Evolutionary conservation across 2,113 vertebrate genomes (phyloP), one percentile per base, ranked within the genome.

Genomic region (Picathartes gymnocephalus): DNA sequence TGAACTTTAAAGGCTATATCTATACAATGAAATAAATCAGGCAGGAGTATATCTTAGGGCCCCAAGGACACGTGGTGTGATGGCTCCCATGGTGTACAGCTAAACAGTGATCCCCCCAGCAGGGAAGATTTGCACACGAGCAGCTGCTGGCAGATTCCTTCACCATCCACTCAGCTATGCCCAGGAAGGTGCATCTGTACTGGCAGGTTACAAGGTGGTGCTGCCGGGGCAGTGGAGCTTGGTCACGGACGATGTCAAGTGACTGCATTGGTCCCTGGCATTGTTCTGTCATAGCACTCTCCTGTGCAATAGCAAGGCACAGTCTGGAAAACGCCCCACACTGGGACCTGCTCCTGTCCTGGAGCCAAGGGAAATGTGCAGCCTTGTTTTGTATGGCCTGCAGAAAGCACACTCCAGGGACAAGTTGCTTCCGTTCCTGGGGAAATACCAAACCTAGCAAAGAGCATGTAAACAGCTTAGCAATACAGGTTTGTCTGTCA

Each of bases 321-420:
- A 21, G 40, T 42, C 15, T 1, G 3, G 19, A 31, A 72, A 83
- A 65, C 40, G 22, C 19, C 6, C 5, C 6, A 4, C 8, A 0
- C 3, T 42, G 23, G 17, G 15, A 22, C 19, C 23, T 45, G 7
- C 24, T 70, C 7, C 56, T 79, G 23, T 21, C 33, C 39, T 48
- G 42, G 7, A 65, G 15, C 56, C 33, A 62, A 45, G 16, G 18
- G 35, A 50, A 83, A n/a, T 78, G 13, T 69, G 39, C 3, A 3
- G 13, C 54, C 11, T 50, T 3, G 3, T 53, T 86, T 10, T 0
- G 0, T 42, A 15, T 2, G 1, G 21, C 2, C 12, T 57, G 27
- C 30, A 74, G 69, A 68, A 20, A 84, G 20, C 31, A 78, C 58
- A 11, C 13, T 81, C 3, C 0, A 1, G 30, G 30, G 2, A 12